phyloP scores from a whole-genome alignment of 2,113 vertebrate genomes.

The Rafetus swinhoei region DNA sequence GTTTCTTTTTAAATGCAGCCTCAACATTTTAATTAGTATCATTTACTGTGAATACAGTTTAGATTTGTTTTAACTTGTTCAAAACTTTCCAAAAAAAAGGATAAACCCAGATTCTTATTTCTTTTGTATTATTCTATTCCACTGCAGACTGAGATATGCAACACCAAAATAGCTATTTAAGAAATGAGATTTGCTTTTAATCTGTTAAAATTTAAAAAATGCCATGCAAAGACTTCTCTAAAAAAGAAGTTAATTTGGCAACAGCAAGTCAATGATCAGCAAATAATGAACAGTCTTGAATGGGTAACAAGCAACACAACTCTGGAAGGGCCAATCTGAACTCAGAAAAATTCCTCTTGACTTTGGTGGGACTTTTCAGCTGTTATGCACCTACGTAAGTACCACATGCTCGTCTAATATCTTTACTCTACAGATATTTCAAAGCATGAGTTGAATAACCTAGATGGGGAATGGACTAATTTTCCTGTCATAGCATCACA shows the following conservation, averaged over 20 bases:
- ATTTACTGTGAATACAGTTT: constrained; percentile 45
- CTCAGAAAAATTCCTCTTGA: constrained; percentile 36
- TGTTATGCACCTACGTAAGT: constrained; percentile 36
- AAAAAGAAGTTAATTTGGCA: constrained; percentile 57
- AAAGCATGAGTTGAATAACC: constrained; percentile 18
- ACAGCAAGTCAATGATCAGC: constrained; percentile 33
- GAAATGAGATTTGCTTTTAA: constrained; percentile 56
- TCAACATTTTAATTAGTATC: constrained; percentile 73
- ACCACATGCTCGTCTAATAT: not conserved
- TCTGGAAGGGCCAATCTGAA: constrained; percentile 11
- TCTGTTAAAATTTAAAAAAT: constrained; percentile 55
- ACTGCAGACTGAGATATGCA: constrained; percentile 65
- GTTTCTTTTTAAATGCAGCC: constrained; percentile 65
- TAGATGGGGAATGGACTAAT: constrained; percentile 31
- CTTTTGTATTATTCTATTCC: constrained; percentile 50
- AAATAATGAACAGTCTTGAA: constrained; percentile 60
- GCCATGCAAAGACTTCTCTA: constrained; percentile 46
- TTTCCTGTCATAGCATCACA: not conserved
- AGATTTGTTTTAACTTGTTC: constrained; percentile 67
- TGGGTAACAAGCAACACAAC: constrained; percentile 54
- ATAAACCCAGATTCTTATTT: constrained; percentile 52
- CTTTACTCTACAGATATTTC: constrained; percentile 51
- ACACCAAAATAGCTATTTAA: constrained; percentile 27
- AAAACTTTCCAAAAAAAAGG: constrained; percentile 62
- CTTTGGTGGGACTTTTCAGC: not conserved